Evolutionary conservation across 2,113 vertebrate genomes (phyloP).

Genomic region (Ia io): DNA sequence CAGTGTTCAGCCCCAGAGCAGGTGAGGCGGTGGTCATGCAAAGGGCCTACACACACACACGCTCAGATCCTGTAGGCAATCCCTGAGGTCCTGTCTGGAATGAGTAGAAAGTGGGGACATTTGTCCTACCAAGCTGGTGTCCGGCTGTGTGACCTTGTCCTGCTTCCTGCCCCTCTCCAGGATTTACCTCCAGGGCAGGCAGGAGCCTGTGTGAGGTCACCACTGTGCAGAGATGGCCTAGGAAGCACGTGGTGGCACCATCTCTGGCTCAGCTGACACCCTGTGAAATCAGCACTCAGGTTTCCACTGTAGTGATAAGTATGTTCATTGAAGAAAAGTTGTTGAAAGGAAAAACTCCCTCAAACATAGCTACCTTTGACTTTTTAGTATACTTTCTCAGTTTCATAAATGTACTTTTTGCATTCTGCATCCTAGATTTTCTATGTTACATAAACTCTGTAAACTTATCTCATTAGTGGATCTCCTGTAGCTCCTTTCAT

Average conservation of each 20-base stretch:
- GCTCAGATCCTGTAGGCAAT: rapidly evolving
- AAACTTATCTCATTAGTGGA: rapidly evolving
- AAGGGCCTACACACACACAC: neutral
- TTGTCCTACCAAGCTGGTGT: too few relatives aligned
- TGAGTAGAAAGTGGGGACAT: rapidly evolving
- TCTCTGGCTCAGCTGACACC: neutral
- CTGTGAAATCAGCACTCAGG: rapidly evolving
- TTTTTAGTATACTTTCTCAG: rapidly evolving
- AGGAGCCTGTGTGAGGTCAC: rapidly evolving
- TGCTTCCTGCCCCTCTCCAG: neutral
- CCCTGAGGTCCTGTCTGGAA: rapidly evolving
- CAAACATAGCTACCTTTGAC: rapidly evolving
- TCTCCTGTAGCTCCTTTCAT: rapidly evolving
- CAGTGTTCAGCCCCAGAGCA: slow-evolving; percentile 85
- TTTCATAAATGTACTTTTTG: rapidly evolving
- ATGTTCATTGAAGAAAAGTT: neutral
- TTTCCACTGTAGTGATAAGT: rapidly evolving
- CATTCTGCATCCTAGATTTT: rapidly evolving
- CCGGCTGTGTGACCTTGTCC: neutral
- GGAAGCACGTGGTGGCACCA: rapidly evolving
- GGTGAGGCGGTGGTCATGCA: slow-evolving; percentile 78
- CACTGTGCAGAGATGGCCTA: rapidly evolving
- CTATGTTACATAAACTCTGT: rapidly evolving
- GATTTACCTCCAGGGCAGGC: rapidly evolving
- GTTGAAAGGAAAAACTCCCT: neutral